Evolutionary conservation across 2,888 invertebrate genomes (phyloP).

Genomic region (Cyclophora punctaria): DNA sequence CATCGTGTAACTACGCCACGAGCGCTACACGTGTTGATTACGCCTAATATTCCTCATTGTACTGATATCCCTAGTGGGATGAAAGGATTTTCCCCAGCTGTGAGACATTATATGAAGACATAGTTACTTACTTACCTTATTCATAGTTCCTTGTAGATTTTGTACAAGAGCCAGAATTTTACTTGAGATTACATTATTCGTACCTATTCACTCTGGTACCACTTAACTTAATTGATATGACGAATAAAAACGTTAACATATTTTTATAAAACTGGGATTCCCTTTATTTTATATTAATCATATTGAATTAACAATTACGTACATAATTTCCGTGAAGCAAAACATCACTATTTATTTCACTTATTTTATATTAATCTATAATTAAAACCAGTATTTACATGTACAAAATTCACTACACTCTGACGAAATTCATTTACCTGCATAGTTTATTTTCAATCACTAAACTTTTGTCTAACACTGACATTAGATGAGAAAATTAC

Average conservation of each 20-base stretch:
- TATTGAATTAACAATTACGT: slow-evolving; percentile 62
- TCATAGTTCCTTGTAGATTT: too few species aligned
- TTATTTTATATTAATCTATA: slow-evolving; percentile 38
- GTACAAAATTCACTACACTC: slow-evolving; percentile 68
- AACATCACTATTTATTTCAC: slow-evolving; percentile 61
- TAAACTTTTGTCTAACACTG: slow-evolving; percentile 58
- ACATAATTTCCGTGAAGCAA: slow-evolving; percentile 60
- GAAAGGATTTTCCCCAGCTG: too few species aligned
- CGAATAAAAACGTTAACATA: background rate
- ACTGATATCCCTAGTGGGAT: too few species aligned
- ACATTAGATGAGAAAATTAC: slow-evolving; percentile 46
- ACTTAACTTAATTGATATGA: too few species aligned
- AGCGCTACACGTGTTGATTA: too few species aligned
- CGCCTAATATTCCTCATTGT: too few species aligned
- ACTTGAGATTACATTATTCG: too few species aligned
- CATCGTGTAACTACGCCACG: too few species aligned
- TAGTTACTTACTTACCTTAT: too few species aligned
- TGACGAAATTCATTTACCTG: slow-evolving; percentile 49
- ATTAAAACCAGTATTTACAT: slow-evolving; percentile 63
- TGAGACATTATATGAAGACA: too few species aligned
- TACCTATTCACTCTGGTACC: too few species aligned
- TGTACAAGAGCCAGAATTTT: too few species aligned
- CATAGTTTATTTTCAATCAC: slow-evolving; percentile 46
- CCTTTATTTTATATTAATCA: slow-evolving; percentile 56
- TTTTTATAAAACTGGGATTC: slow-evolving; percentile 47